phyloP scores from a whole-genome alignment of 2,797 vertebrate genomes.

The Pachyuromys duprasi region DNA sequence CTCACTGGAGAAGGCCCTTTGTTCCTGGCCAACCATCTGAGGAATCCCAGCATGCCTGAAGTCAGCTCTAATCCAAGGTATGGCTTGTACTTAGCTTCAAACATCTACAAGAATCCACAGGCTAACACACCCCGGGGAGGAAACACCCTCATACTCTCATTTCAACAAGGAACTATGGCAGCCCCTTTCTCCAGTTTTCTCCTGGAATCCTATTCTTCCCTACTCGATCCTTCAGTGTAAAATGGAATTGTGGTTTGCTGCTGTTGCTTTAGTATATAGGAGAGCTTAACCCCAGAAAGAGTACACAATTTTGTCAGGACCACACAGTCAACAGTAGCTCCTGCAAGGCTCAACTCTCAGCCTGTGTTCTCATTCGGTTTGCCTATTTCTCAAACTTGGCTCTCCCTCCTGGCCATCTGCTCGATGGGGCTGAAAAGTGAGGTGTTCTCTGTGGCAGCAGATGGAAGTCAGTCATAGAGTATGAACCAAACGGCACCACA shows the following conservation, averaged over 20 bases:
- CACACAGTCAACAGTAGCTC: background rate
- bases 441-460: constrained; percentile 45
- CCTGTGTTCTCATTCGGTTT: background rate
- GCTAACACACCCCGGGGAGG: background rate
- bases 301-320: background rate
- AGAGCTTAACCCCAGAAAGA: background rate
- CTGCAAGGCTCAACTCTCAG: background rate
- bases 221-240: fast-evolving
- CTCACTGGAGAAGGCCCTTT: background rate
- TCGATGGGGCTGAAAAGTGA: background rate
- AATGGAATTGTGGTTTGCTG: fast-evolving
- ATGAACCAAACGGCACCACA: background rate
- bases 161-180: background rate
- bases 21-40: background rate
- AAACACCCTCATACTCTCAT: background rate
- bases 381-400: constrained; percentile 41
- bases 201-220: background rate
- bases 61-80: background rate
- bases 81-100: background rate
- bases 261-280: no score
- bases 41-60: background rate
- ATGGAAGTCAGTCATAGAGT: constrained; percentile 48
- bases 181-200: no score
- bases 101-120: background rate
- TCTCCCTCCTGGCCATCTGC: constrained; percentile 63